Evolutionary conservation across 2,888 invertebrate species (phyloP), one percentile per base, ranked within the genome.

Genomic region (Steinernema hermaphroditum): DNA sequence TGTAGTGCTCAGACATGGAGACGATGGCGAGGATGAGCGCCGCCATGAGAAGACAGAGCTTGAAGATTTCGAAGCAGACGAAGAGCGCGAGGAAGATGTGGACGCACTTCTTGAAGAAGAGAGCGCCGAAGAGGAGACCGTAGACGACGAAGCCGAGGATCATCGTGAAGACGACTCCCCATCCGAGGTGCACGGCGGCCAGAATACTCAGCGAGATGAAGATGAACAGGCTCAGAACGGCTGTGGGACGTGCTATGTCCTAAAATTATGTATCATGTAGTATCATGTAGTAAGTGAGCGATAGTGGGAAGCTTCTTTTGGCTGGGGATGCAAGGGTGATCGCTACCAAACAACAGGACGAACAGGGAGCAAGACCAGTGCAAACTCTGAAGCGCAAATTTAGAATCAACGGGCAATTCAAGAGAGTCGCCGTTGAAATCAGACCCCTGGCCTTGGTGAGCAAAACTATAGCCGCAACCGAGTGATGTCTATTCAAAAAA

Each of bases 61-160:
- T 54, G 54, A 54, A 24, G 54, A 22, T 6, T 22, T 54, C 54
- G 54, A 54, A 54, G 27, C 14, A 22, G 6, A 54, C 54, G 16
- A 54, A 54, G 6, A 54, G 27, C 22, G 54, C 54, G 2, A 54
- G 54, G 22, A 54, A 54, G 22, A 54, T 22, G 9, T 22, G 22
- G 24, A 54, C 54, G 54, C 54, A 54, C 27, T 54, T 54, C 19
- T 24, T 54, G 27, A 54, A 27, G 54, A 54, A 54, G 22, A 54
- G 54, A 2, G 54, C 54, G 12, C 54, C 22, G 54, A 54, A 54
- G 8, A 54, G 27, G 16, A 54, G 54, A 6, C 22, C 54, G 27
- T 54, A 54, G 54, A 54, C 27, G 54, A 24, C 27, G 54, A 54
- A 54, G 14, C 54, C 54, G 22, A 54, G 27, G 24, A 54, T 54